Conservation (phyloP, 2,113 vertebrate genomes). For the Poicephalus gulielmi region DNA sequence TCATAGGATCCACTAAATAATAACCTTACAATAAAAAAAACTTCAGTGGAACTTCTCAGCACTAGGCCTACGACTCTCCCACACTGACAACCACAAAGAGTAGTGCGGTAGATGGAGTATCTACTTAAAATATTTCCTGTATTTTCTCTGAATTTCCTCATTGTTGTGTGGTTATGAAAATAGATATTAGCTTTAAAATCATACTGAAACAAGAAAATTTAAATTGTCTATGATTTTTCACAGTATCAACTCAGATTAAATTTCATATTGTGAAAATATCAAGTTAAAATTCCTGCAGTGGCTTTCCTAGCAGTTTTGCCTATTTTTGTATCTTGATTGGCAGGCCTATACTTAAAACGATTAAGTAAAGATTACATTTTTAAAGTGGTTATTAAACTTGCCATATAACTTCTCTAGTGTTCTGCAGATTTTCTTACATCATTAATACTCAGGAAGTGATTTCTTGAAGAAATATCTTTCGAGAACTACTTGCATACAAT, state of each 20-base stretch:
- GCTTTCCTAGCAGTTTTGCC: not conserved
- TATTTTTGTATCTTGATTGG: not conserved
- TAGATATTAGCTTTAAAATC: not conserved
- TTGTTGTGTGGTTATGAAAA: not conserved
- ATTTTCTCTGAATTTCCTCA: not conserved
- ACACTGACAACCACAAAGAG: not conserved
- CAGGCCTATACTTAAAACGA: not conserved
- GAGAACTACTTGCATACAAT: not conserved
- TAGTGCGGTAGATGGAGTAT: not conserved
- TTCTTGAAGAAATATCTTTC: not conserved
- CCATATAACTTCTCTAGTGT: not conserved
- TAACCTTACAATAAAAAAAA: not conserved
- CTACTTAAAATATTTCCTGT: not conserved
- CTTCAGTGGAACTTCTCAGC: not conserved
- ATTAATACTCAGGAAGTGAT: not conserved
- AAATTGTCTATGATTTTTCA: not conserved
- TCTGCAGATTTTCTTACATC: not conserved
- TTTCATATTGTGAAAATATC: not conserved
- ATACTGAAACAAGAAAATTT: not conserved
- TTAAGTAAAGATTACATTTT: not conserved
- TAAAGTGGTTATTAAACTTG: not conserved
- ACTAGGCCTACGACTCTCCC: rapidly evolving
- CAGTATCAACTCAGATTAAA: not conserved
- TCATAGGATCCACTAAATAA: not conserved
- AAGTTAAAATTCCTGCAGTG: not conserved